Base-by-base conservation (phyloP, 2,888 invertebrate genomes). In the Ernsta delagoae region DNA sequence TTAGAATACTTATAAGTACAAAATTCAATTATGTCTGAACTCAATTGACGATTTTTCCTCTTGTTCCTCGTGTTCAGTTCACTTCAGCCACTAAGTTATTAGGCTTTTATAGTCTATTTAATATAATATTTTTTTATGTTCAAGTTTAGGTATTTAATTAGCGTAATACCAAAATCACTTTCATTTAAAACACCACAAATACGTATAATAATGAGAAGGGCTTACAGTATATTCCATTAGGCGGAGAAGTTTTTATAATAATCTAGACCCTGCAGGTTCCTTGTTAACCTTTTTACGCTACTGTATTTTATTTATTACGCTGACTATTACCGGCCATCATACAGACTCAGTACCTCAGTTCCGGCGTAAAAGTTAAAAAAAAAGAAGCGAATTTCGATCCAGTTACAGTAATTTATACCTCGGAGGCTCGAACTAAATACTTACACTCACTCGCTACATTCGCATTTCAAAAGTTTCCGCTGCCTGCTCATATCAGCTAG, bases 281-380 rank as follows among this genome's bases (percentile, higher is more conserved):
- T 39, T 39, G 39, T 5, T 39, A 39, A 39, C 6, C 6, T 39
- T 5, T 39, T 7, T 39, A 12, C 48, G 12, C 48, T 5, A 48
- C 5, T 4, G 45, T 24, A 31, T 53, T 53, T 34, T 54, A 34
- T 50, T 50, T 50, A 50, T 7, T n/a, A 45, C n/a, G n/a, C 45
- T 11, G n/a, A 45, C 43, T 39, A 43, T 12, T 16, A 50, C 50
- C 7, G 12, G 12, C 12, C 16, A 50, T 7, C 8, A 4, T 8
- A 50, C 50, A 8, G 16, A 5, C 54, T 11, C 24, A 16, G 11
- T 31, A 6, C 16, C 5, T 3, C 16, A 50, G 50, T 54, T 54
- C 34, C 34, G 54, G 24, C 31, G 70, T 70, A 74, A 77, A 74
- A 71, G 54, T 54, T 54, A 75, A 69, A 65, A 48, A 48, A 70